phyloP scores from a whole-genome alignment of 1,140 invertebrate genomes.

The Tetragonula clypearis region DNA sequence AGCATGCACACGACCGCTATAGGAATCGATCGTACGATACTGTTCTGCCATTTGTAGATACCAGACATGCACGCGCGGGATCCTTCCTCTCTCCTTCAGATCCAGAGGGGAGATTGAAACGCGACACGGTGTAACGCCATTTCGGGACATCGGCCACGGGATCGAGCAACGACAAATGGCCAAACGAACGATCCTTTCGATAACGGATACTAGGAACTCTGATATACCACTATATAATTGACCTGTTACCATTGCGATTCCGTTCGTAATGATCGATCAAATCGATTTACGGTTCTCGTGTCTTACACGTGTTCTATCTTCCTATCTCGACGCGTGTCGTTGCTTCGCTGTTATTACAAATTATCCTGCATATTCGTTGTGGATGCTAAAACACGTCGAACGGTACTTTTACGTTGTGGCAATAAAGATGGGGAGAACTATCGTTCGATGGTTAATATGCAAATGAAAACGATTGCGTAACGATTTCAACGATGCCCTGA shows the following conservation, averaged over 20 bases:
- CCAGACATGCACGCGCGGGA: constrained; percentile 27
- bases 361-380: not conserved
- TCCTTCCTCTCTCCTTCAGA: constrained; percentile 21
- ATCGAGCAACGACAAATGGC: constrained; percentile 10
- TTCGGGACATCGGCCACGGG: constrained; percentile 3
- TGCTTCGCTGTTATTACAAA: not conserved
- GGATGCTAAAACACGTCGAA: not conserved
- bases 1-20: constrained; percentile 43
- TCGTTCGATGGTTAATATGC: not conserved
- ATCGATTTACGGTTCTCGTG: not conserved
- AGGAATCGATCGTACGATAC: constrained; percentile 54
- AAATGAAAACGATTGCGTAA: not conserved
- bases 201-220: not conserved
- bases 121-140: constrained; percentile 39
- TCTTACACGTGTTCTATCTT: not conserved
- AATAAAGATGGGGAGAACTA: not conserved
- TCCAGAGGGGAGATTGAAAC: constrained; percentile 30
- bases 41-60: constrained; percentile 55
- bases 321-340: not conserved
- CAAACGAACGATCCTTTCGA: not conserved
- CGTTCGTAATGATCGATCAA: not conserved
- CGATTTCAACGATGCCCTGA: not conserved
- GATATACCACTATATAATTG: constrained; percentile 17
- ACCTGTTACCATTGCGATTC: constrained; percentile 1
- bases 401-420: not conserved